These are phyloP conservation scores for Panopea generosa DNA, from an alignment of 2,888 invertebrate genomes.

Conservation along the genomic window DNA sequence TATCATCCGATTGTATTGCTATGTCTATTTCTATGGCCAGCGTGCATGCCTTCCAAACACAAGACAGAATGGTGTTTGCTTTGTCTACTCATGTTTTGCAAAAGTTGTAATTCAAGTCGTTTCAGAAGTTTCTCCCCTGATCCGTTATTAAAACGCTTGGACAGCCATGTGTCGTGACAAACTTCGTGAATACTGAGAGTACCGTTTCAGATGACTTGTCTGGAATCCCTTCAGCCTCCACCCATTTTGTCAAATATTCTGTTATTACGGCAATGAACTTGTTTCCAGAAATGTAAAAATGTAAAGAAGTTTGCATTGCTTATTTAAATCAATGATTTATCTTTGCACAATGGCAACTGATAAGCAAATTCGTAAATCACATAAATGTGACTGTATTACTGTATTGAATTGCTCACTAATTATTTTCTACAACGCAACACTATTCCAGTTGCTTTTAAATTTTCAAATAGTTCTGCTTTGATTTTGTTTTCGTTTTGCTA, in stretches of 20 bases:
- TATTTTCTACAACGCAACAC: no score
- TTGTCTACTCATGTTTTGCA: constrained; percentile 45
- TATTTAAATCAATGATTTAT: not conserved
- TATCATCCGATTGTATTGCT: constrained; percentile 13
- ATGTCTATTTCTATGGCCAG: constrained; percentile 35
- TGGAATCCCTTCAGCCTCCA: constrained; percentile 40
- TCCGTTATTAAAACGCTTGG: constrained; percentile 21
- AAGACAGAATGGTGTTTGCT: constrained; percentile 45
- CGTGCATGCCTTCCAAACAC: constrained; percentile 44
- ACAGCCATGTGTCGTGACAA: constrained; percentile 15
- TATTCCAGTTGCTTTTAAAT: no score
- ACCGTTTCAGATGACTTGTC: constrained; percentile 20
- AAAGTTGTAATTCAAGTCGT: constrained; percentile 36
- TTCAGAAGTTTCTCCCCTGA: constrained; percentile 26
- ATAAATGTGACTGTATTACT: no score
- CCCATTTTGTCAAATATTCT: constrained; percentile 46
- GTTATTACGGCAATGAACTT: constrained; percentile 36
- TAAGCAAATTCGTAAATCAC: no score
- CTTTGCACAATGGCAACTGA: no score
- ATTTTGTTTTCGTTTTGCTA: no score
- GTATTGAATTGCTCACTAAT: no score
- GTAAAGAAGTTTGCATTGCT: not conserved
- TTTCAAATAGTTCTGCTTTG: no score
- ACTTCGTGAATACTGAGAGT: constrained; percentile 7
- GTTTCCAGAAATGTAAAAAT: constrained; percentile 15